These are phyloP conservation scores for Pseudonaja textilis DNA, from an alignment of 2,113 vertebrate genomes.

Conservation along the genomic window DNA sequence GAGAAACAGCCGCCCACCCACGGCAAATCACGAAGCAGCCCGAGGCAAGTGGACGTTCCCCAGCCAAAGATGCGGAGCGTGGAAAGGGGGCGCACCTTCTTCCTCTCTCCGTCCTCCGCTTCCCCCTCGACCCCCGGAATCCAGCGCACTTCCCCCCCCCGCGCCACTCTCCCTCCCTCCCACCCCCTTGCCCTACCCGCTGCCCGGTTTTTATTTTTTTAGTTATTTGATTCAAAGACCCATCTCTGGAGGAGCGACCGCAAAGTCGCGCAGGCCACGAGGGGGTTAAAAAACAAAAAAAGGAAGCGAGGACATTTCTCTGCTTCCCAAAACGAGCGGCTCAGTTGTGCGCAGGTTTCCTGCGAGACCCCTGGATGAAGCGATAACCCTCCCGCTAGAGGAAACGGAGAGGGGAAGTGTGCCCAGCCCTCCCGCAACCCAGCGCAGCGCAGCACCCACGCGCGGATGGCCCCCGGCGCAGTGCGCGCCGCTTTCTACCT, in stretches of 20 bases:
- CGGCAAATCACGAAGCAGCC: not conserved
- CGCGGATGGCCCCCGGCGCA: not conserved
- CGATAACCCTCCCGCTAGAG: not conserved
- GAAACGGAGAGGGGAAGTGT: too few species aligned
- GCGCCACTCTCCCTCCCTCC: too few species aligned
- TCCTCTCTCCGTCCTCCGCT: not conserved
- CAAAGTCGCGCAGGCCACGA: not conserved
- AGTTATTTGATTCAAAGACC: too few species aligned
- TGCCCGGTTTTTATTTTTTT: not conserved
- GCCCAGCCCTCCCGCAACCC: not conserved
- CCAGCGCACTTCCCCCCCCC: not conserved
- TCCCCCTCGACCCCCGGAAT: too few species aligned
- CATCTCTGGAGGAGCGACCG: not conserved
- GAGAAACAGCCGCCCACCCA: not conserved
- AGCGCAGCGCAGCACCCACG: not conserved
- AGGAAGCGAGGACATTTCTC: not conserved
- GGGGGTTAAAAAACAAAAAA: not conserved
- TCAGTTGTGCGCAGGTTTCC: not conserved
- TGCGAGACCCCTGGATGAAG: not conserved
- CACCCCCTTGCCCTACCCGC: too few species aligned
- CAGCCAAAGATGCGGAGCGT: not conserved
- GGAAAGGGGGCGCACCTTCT: not conserved
- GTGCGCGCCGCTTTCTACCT: conserved; percentile 58
- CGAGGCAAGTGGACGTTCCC: not conserved
- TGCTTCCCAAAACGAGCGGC: not conserved